Conservation (phyloP, 2,888 invertebrate species). For the Entomobrya proxima region DNA sequence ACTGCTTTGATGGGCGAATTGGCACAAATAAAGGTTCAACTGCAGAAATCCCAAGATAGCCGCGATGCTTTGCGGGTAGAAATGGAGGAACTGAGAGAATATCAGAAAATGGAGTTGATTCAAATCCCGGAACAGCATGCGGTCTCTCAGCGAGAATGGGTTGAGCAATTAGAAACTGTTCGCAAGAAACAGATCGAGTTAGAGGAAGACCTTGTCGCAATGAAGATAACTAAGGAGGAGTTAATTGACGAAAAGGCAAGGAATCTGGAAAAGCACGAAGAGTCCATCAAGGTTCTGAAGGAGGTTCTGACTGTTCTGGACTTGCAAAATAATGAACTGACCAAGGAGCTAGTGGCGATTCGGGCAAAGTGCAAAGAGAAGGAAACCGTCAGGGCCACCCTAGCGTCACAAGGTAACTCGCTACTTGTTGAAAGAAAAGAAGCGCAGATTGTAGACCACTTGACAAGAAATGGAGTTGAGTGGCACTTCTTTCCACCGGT, state of each 20-base stretch:
- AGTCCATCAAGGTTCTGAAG: background rate
- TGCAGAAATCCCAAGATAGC: background rate
- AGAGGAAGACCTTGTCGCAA: background rate
- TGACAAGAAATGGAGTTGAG: too few species aligned
- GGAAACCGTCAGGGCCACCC: background rate
- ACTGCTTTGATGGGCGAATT: background rate
- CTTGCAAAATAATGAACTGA: slow-evolving; percentile 17
- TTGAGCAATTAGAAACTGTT: background rate
- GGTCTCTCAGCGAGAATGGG: background rate
- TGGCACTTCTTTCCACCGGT: too few species aligned
- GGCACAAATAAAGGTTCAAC: background rate
- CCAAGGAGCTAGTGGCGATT: background rate
- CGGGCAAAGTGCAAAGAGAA: slow-evolving; percentile 17
- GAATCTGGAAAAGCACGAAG: background rate
- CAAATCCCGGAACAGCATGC: background rate
- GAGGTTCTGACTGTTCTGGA: background rate
- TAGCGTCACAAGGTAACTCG: background rate
- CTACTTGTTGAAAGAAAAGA: background rate
- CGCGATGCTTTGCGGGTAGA: background rate
- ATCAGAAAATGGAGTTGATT: background rate
- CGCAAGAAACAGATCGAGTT: background rate
- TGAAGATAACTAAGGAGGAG: background rate
- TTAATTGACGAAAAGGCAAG: background rate
- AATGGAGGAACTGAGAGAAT: background rate
- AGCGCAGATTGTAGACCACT: background rate